Conservation (phyloP, 1,140 invertebrate genomes). For the Lycorma delicatula region DNA sequence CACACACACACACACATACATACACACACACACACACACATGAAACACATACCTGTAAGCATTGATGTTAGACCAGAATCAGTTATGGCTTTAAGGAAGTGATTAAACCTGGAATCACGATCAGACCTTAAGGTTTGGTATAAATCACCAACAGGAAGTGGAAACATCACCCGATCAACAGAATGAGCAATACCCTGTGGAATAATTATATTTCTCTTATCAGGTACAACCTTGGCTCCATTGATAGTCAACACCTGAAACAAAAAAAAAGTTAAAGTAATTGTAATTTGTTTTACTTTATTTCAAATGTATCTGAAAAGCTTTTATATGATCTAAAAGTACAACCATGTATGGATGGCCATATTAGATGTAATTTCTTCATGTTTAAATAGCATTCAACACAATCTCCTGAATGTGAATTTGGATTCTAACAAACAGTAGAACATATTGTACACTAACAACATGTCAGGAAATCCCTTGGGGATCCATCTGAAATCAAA, state of each 20-base stretch:
- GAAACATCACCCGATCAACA: slow-evolving; percentile 80
- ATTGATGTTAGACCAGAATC: slow-evolving; percentile 63
- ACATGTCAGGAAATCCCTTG: too few relatives aligned
- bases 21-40: too few relatives aligned
- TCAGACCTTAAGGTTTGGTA: slow-evolving; percentile 73
- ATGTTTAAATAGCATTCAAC: too few relatives aligned
- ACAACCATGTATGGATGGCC: too few relatives aligned
- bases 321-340: too few relatives aligned
- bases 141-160: slow-evolving; percentile 71
- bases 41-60: slow-evolving; percentile 55
- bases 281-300: background rate
- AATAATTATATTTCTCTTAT: slow-evolving; percentile 71
- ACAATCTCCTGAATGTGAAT: too few relatives aligned
- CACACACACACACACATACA: too few relatives aligned
- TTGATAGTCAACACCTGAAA: slow-evolving; percentile 69
- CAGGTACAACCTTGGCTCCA: slow-evolving; percentile 64
- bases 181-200: slow-evolving; percentile 78
- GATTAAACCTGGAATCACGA: slow-evolving; percentile 65
- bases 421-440: too few relatives aligned
- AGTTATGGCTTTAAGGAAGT: slow-evolving; percentile 64
- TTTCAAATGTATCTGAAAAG: too few relatives aligned
- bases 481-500: too few relatives aligned
- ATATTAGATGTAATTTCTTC: too few relatives aligned
- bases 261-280: background rate
- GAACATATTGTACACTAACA: too few relatives aligned